Base-by-base conservation (phyloP, 2,113 vertebrate species). In the Gavialis gangeticus region DNA sequence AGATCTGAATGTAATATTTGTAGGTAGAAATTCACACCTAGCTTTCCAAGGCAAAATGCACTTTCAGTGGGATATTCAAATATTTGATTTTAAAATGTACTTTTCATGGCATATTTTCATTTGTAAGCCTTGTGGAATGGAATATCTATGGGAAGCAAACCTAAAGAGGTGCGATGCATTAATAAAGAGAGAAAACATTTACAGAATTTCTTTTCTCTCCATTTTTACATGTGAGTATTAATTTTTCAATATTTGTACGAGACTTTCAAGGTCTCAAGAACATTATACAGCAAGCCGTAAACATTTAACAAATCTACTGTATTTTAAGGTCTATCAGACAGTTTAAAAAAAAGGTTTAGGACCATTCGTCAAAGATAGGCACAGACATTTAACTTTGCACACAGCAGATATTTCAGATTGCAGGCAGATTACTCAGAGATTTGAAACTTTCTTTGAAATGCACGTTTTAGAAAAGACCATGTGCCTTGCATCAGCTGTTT, bases 221-320 rank as follows among this genome's bases (percentile, higher is more conserved):
- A 4, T 25, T 55, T 28, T 24, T 64, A 0, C 2, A 10, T 71
- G 67, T 1, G 34, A 27, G 62, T 75, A 63, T 14, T 15, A 3
- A 15, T 1, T 14, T 16, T 46, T 8, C 62, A 3, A 18, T 10
- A 24, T 62, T 28, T 69, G 67, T 27, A 46, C 30, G 24, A 79
- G 14, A 10, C 30, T 21, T 3, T 19, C 60, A 5, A 54, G 55
- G 18, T 27, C 13, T 2, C 57, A 71, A 11, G 6, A 2, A 62
- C 46, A n/a, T 30, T 24, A 22, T 34, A 55, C 10, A 64, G 55
- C 17, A 69, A 21, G 17, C 24, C 12, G 4, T 69, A 57, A 46
- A 46, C 46, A 46, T 46, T 12, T 71, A 25, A 21, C 12, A 37
- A 12, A 24, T 37, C 37, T 11, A 73, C 21, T 73, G 22, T 14